phyloP scores from a whole-genome alignment of 1,140 invertebrate genomes.

The Platyura marginata region DNA sequence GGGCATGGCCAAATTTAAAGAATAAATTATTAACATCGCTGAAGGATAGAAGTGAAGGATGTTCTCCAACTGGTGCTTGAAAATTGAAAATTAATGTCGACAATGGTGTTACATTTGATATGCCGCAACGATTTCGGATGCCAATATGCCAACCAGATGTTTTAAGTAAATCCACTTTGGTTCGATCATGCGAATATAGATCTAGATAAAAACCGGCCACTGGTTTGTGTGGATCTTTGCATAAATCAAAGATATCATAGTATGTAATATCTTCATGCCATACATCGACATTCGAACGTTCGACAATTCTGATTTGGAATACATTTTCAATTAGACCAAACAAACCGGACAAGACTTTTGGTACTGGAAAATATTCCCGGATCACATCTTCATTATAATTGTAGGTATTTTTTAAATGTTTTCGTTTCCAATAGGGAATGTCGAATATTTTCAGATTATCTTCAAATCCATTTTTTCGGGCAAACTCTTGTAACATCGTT shows the following conservation, averaged over 20 bases:
- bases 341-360: conserved; percentile 53
- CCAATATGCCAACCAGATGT: conserved; percentile 47
- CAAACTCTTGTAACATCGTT: conserved; percentile 51
- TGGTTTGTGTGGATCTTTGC: conserved; percentile 31
- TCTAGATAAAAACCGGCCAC: conserved; percentile 70
- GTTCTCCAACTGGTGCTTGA: conserved; percentile 33
- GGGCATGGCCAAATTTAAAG: conserved; percentile 62
- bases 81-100: conserved; percentile 73
- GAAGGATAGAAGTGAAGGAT: conserved; percentile 53
- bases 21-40: conserved; percentile 60
- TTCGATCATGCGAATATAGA: conserved; percentile 45
- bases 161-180: conserved; percentile 35
- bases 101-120: conserved; percentile 41
- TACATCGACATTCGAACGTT: conserved; percentile 34
- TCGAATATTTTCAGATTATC: conserved; percentile 62
- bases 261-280: conserved; percentile 79
- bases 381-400: conserved; percentile 50
- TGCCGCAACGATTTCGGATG: conserved; percentile 45
- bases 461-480: conserved; percentile 49
- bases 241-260: conserved; percentile 62
- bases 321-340: conserved; percentile 55
- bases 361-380: conserved; percentile 67
- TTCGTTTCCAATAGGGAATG: conserved; percentile 67
- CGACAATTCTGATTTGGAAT: conserved; percentile 67
- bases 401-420: conserved; percentile 41